Evolutionary conservation across 1,140 invertebrate genomes (phyloP).

Genomic region (Eriocheir sinensis): DNA sequence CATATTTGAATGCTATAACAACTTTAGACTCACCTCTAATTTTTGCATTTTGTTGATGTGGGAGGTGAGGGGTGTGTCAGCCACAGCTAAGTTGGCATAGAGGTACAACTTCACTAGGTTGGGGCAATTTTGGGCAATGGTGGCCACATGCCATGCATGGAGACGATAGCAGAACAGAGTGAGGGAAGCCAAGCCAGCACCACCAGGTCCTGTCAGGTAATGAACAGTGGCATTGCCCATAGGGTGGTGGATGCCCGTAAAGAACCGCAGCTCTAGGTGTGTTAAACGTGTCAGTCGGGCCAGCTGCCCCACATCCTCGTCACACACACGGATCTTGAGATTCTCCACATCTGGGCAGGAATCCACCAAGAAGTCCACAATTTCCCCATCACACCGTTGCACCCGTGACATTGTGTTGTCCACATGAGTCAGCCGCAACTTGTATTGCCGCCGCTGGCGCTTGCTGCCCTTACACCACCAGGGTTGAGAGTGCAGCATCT

Average conservation of each 20-base stretch:
- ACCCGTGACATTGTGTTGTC: conserved; percentile 65
- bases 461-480: conserved; percentile 46
- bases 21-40: conserved; percentile 63
- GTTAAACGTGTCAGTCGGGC: conserved; percentile 37
- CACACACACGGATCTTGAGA: conserved; percentile 68
- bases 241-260: conserved; percentile 68
- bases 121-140: conserved; percentile 62
- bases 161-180: conserved; percentile 61
- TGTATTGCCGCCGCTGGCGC: not conserved
- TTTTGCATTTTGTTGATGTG: conserved; percentile 21
- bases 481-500: conserved; percentile 61
- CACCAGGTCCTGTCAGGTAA: conserved; percentile 41
- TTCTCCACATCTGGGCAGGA: conserved; percentile 63
- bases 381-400: conserved; percentile 63
- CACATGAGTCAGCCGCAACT: conserved; percentile 57
- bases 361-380: conserved; percentile 63
- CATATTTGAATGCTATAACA: not conserved
- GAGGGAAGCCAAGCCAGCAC: conserved; percentile 50
- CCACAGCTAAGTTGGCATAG: conserved; percentile 62
- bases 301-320: conserved; percentile 62
- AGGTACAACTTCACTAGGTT: conserved; percentile 62
- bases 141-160: conserved; percentile 36
- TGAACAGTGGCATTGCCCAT: conserved; percentile 32
- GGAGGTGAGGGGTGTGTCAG: not conserved
- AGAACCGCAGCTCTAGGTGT: conserved; percentile 67